Percentiles rank a stretch among this genome's conserved stretches.
Conservation (phyloP, 1,140 invertebrate genomes). For the Bathynomus jamesi region DNA sequence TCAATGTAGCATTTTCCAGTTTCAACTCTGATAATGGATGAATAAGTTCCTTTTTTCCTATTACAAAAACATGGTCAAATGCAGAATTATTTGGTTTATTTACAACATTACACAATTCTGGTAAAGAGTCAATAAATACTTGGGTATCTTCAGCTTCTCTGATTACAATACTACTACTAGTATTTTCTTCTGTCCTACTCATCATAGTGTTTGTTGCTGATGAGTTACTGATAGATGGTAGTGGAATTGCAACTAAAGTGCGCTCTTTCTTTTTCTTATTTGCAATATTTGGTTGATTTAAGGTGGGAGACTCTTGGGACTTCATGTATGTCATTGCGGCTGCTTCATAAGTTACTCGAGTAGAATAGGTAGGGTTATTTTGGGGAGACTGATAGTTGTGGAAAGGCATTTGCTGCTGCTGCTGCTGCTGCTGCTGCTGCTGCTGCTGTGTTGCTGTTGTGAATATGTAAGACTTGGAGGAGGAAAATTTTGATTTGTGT, state of each 20-base stretch:
- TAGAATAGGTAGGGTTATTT: not conserved
- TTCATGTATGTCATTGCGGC: not conserved
- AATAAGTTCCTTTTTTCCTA: not conserved
- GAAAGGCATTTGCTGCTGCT: too few species aligned
- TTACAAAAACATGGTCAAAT: not conserved
- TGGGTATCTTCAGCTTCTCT: not conserved
- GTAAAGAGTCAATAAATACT: not conserved
- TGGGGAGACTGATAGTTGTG: not conserved
- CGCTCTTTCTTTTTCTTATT: too few species aligned
- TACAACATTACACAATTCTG: not conserved
- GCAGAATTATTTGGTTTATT: not conserved
- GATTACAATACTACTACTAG: not conserved
- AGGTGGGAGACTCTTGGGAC: too few species aligned
- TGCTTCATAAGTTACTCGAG: not conserved
- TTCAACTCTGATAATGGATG: not conserved
- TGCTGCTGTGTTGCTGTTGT: too few species aligned
- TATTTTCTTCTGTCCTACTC: not conserved
- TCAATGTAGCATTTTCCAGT: not conserved
- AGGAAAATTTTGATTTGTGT: too few species aligned
- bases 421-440: too few species aligned
- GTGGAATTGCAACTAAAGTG: not conserved
- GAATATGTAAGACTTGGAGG: too few species aligned
- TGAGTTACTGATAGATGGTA: not conserved
- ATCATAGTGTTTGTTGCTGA: not conserved
- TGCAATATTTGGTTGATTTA: too few species aligned